Base-by-base conservation (phyloP, 1,140 invertebrate species). In the Zaprionus capensis region DNA sequence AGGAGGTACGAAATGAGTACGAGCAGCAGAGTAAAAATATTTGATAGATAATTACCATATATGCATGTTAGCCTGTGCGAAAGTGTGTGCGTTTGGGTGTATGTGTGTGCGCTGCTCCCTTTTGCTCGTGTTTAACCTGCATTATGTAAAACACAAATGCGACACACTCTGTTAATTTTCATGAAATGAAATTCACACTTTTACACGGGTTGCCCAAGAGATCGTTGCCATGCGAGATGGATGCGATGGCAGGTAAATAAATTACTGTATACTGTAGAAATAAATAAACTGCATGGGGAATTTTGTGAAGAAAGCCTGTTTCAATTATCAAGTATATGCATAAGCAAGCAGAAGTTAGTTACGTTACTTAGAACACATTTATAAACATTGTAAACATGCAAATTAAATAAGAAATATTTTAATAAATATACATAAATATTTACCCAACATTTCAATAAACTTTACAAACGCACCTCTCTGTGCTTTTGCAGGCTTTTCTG, bases 81-180 rank as follows among this genome's bases (percentile, higher is more conserved):
- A n/a, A 36, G 44, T 44, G 44, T 22, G 24, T 71, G 65, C 53
- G 44, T 66, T 59, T 26, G 24, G 41, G 34, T 20, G 41, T 46
- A 12, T 22, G 51, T 61, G 5, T 26, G 15, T n/a, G 24, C 4
- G 5, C 28, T 55, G 58, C 31, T 46, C 36, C 57, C n/a, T 28
- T 20, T 56, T 31, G 67, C 46, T 11, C 55, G 53, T 56, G 41
- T 46, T 76, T 63, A 81, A 78, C 84, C 80, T 88, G 84, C 69
- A 78, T 81, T 68, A 86, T 78, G 69, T 57, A 67, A 67, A 80
- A 77, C 77, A 74, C 80, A 80, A 82, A 80, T 53, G 74, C 78
- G 79, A 71, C 71, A 83, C 78, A 84, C 83, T 88, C 71, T 87
- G 85, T 80, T 83, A 84, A 87, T 83, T 87, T 88, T 88, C 84